Base-by-base conservation (phyloP, 1,140 invertebrate species). In the Ips typographus region DNA sequence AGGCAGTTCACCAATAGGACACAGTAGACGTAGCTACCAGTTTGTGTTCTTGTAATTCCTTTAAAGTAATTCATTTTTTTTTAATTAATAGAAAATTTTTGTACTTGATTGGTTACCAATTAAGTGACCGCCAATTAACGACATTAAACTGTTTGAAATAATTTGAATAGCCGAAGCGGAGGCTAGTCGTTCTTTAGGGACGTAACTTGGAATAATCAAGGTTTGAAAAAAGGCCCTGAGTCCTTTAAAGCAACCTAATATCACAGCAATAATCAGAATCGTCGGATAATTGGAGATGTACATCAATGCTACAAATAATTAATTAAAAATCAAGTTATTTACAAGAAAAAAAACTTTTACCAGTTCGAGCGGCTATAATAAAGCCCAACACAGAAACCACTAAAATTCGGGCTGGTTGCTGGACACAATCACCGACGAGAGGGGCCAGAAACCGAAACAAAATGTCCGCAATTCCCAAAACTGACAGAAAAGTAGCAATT, bases 191-290 rank as follows among this genome's bases (percentile, higher is more conserved):
- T 86, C 83, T 7, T 89, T 74, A 1, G 87, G 87, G 43, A 90
- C 87, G 73, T 89, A 85, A 2, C 83, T 82, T 8, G 88, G 87
- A 58, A 89, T 87, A 2, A 88, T 85, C 6, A 90, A 75, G 0
- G 86, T 84, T 85, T 87, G 86, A 72, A 88, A 89, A 0, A 90
- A 87, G 40, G 87, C 89, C 66, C 87, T 80, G 3, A 90, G 74
- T 1, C 85, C 88, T 80, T 89, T 89, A 41, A 84, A 86, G 44
- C 86, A 80, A 0, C 88, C 88, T 42, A 89, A 83, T 70, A 84
- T 83, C 1, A 85, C 80, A 3, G 85, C 85, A 36, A 87, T 72
- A 2, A 51, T 59, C 1, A 78, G 37, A 5, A 78, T 60, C 6
- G 44, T 43, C 39, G 65, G 57, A 3, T 71, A 51, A 6, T 71